These are phyloP conservation scores for Ctenomys sociabilis DNA, from an alignment of 2,113 vertebrate genomes.

Conservation along the genomic window DNA sequence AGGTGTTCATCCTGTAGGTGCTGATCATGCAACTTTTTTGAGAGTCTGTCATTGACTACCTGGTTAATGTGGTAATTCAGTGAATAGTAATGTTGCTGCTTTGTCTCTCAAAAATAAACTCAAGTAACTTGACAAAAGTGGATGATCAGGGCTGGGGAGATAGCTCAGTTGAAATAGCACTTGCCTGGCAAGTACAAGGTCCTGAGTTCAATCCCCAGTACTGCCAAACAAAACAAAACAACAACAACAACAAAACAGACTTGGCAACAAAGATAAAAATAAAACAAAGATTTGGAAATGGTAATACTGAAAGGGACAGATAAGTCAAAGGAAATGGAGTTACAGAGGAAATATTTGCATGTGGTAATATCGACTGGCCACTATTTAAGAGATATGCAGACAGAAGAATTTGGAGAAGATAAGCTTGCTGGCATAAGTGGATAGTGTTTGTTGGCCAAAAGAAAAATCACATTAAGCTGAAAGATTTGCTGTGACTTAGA, in stretches of 20 bases:
- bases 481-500: not conserved
- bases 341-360: not conserved
- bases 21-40: not conserved
- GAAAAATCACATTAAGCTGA: not conserved
- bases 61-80: not conserved
- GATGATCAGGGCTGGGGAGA: not conserved
- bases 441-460: not conserved
- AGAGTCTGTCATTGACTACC: not conserved
- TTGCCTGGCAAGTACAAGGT: no score
- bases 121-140: not conserved
- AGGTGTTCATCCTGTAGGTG: not conserved
- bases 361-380: not conserved
- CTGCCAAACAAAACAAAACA: no score
- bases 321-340: not conserved
- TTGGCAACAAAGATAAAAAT: not conserved
- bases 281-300: not conserved
- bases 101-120: not conserved
- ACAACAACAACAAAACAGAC: not conserved
- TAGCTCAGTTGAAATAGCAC: no score
- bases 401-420: not conserved
- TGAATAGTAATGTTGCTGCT: constrained; percentile 15
- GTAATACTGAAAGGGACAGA: not conserved
- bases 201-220: no score
- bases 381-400: not conserved
- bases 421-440: not conserved